Base-by-base conservation (phyloP, 2,113 vertebrate genomes). In the Clarias batrachus region DNA sequence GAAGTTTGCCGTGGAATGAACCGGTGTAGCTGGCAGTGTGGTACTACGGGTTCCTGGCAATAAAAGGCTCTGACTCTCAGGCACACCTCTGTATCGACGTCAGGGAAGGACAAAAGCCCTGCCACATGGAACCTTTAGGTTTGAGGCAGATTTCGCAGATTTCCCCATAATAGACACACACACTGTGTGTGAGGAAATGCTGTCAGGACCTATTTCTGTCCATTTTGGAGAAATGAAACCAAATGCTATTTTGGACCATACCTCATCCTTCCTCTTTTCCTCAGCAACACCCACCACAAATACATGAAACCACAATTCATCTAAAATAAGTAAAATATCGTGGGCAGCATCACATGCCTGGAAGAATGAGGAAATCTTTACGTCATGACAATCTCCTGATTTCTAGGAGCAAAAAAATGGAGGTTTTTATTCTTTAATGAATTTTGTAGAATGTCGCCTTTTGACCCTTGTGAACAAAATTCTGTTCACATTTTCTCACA, bases 221-320 rank as follows among this genome's bases (percentile, higher is more conserved):
- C 63, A 11, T 48, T 88, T 82, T 76, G 84, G 59, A 86, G 74
- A 86, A 89, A 66, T 80, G 59, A 86, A 80, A 89, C 83, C 12
- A 33, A 19, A n/a, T n/a, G 59, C 85, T 84, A 88, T 89, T 87
- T 89, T 83, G n/a, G 56, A 68, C 85, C 89, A 56, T 30, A 70
- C 81, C 81, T 77, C 83, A 84, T 89, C 89, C 86, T 86, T 89
- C 83, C 81, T 82, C 17, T 60, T 88, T 81, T 27, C 60, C 48
- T 76, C 62, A 52, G 48, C 60, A 19, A 76, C 81, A 78, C 86
- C 70, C 70, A 65, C n/a, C 59, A 82, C 54, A 25, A 27, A 57
- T 63, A 41, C 57, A 66, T 63, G 48, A 65, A 76, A 87, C 77
- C 79, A 81, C 68, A 74, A 19, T 73, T 48, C 25, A 14, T 56